A percentile compares a stretch with the other conserved stretches of the same genome.
These are phyloP conservation scores for Neodiprion pinetum DNA, from an alignment of 1,140 invertebrate species.

Conservation along the genomic window DNA sequence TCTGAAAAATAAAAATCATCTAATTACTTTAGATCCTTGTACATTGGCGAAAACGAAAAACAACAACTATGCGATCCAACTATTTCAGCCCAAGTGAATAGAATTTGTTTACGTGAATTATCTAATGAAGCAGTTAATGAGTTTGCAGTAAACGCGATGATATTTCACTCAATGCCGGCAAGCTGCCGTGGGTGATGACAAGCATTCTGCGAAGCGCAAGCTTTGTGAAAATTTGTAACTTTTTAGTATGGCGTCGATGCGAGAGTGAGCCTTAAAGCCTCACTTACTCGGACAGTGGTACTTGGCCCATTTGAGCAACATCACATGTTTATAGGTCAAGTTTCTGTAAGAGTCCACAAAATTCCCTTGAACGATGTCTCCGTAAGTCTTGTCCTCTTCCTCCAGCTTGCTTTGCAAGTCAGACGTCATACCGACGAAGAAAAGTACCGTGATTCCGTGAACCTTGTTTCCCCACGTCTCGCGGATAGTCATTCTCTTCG, in stretches of 20 bases:
- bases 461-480: constrained; percentile 71
- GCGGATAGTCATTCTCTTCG: constrained; percentile 68
- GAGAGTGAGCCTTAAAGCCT: too few species aligned
- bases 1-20: constrained; percentile 51
- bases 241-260: too few species aligned
- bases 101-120: too few species aligned
- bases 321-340: constrained; percentile 87
- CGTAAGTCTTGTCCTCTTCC: constrained; percentile 67
- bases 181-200: too few species aligned
- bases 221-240: too few species aligned
- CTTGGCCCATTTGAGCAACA: constrained; percentile 81
- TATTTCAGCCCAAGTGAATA: too few species aligned
- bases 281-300: constrained; percentile 68
- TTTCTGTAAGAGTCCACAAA: constrained; percentile 84
- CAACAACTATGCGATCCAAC: too few species aligned
- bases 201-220: too few species aligned
- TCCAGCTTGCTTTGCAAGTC: constrained; percentile 62
- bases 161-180: too few species aligned
- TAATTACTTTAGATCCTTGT: background rate
- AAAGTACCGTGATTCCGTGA: constrained; percentile 65
- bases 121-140: too few species aligned
- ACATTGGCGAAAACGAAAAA: too few species aligned
- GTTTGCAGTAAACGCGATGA: too few species aligned
- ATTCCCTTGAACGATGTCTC: constrained; percentile 81
- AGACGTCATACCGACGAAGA: constrained; percentile 71